Percentiles rank a stretch among this genome's conserved stretches.
These are phyloP conservation scores for Lateolabrax maculatus DNA, from an alignment of 2,797 vertebrate genomes.

Conservation along the genomic window DNA sequence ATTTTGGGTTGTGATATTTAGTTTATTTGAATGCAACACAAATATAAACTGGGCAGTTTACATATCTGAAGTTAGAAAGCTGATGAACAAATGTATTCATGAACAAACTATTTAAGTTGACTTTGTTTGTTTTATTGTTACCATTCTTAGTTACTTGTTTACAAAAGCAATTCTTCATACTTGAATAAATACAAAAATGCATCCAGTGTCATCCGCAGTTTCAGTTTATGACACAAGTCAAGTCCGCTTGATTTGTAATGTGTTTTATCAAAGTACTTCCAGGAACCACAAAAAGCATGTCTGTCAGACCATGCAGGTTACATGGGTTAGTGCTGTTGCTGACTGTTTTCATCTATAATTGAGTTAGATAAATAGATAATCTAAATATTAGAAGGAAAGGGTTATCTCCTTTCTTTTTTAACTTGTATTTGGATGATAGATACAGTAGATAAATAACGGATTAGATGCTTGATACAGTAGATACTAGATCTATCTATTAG, in stretches of 20 bases:
- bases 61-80: neutral
- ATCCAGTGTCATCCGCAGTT: neutral
- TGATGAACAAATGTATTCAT: neutral
- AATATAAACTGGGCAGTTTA: neutral
- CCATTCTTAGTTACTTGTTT: slow-evolving; percentile 8
- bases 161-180: slow-evolving; percentile 1
- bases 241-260: neutral
- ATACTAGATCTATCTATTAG: too few species aligned
- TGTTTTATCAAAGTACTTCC: neutral
- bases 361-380: neutral
- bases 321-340: too few species aligned
- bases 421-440: neutral
- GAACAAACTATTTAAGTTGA: neutral
- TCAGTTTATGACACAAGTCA: neutral
- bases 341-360: neutral
- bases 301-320: too few species aligned
- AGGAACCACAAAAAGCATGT: neutral
- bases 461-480: too few species aligned
- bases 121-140: slow-evolving; percentile 14
- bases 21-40: neutral
- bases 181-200: slow-evolving; percentile 28
- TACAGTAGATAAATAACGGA: too few species aligned
- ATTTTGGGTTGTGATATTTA: neutral
- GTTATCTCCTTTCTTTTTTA: neutral
- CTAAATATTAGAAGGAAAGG: neutral